These are phyloP conservation scores for Leucozona laternaria DNA, from an alignment of 2,888 invertebrate genomes.

Conservation along the genomic window DNA sequence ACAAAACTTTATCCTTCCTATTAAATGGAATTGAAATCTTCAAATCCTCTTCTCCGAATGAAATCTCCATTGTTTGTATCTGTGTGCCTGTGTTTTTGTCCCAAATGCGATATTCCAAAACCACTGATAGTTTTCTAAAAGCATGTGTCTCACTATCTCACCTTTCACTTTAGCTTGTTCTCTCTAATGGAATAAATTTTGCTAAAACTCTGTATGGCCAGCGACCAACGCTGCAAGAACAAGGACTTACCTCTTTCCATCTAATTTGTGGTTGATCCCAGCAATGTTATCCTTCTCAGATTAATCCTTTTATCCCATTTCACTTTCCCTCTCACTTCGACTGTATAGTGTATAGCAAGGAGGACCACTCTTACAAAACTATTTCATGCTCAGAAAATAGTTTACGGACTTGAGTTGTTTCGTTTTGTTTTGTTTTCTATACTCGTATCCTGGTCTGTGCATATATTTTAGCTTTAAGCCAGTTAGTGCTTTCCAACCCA, in stretches of 20 bases:
- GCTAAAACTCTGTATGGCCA: conserved; percentile 23
- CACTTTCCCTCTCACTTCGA: not conserved
- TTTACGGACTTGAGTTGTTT: conserved; percentile 35
- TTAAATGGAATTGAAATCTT: conserved; percentile 60
- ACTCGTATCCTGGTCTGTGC: not conserved
- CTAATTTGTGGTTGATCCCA: conserved; percentile 55
- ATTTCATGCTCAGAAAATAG: conserved; percentile 11
- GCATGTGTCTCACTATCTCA: conserved; percentile 29
- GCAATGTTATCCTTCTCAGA: conserved; percentile 50
- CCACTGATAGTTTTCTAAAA: conserved; percentile 42
- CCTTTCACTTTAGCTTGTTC: conserved; percentile 22
- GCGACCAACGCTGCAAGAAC: conserved; percentile 7
- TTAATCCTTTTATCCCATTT: conserved; percentile 44
- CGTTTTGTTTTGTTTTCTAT: not conserved
- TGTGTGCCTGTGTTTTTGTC: not conserved
- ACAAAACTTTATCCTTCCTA: conserved; percentile 61
- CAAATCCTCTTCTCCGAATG: not conserved
- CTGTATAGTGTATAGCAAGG: too few relatives aligned
- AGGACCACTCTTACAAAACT: conserved; percentile 5
- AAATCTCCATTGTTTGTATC: not conserved
- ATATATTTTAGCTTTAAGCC: conserved; percentile 10
- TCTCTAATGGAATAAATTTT: conserved; percentile 24
- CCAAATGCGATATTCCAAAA: conserved; percentile 7
- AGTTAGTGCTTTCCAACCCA: not conserved
- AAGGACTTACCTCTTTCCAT: conserved; percentile 52